Evolutionary conservation across 2,113 vertebrate species (phyloP), one percentile per base, ranked within the genome.

Genomic region (Amphilophus citrinellus): DNA sequence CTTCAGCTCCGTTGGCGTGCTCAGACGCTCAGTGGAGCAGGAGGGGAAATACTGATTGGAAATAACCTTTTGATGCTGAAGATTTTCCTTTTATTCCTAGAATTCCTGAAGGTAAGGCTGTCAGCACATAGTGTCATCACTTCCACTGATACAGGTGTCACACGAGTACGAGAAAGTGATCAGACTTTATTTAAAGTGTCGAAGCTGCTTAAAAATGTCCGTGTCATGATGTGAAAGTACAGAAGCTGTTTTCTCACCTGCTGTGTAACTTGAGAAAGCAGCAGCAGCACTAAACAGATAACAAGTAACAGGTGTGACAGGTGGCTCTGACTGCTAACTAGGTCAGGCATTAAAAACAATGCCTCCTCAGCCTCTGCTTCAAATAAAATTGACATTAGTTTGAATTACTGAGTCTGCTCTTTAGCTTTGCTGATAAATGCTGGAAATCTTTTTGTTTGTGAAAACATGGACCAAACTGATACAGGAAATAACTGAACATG

Each of bases 301-400:
- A 91, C 76, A 63, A 78, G 63, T 37, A 76, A 82, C 90, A 94
- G 89, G 92, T 91, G 91, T 76, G 76, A 87, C 89, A 88, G 92
- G 87, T 92, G 92, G 15, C 30, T 82, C 10, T 37, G 50, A 24
- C 76, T 73, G 44, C 11, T 13, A 83, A 62, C 22, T 18, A 85
- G 75, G 24, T 87, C 68, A n/a, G 11, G 47, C 53, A 61, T 3
- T 10, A 14, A 71, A 82, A 89, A 60, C 73, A 86, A 62, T 17
- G 44, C 44, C 47, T 6, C 32, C 60, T 60, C 7, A 32, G 39
- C 11, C 13, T 11, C 39, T n/a, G 18, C 18, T 24, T 18, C 17
- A 79, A 57, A 53, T 9, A 57, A 5, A 50, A 42, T 58, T n/a
- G 0, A 35, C 2, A 2, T 71, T 24, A 44, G 44, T n/a, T 73